Evolutionary conservation across 2,113 vertebrate species (phyloP).

Genomic region (Bufo bufo): DNA sequence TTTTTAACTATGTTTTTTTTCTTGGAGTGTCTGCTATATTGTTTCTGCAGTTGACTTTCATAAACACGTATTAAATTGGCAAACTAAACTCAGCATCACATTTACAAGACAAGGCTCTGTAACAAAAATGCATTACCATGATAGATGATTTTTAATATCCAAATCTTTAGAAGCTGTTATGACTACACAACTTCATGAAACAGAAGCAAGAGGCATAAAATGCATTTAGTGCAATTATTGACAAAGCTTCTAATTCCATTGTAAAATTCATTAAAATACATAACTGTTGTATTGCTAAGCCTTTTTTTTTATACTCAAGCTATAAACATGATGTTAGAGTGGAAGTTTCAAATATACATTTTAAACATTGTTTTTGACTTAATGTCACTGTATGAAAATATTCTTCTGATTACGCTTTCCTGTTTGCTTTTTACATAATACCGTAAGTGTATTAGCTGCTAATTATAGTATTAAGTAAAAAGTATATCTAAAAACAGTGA

Average conservation of each 20-base stretch:
- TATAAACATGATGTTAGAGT: not conserved
- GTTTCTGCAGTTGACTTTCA: not conserved
- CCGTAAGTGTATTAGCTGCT: not conserved
- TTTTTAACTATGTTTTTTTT: not conserved
- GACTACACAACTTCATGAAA: conserved; percentile 14
- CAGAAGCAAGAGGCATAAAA: conserved; percentile 4
- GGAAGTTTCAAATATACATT: not conserved
- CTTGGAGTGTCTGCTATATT: not conserved
- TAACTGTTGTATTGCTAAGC: not conserved
- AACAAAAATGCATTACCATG: not conserved
- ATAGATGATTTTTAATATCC: conserved; percentile 17
- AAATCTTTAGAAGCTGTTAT: conserved; percentile 15
- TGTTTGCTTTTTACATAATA: not conserved
- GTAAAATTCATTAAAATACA: conserved; percentile 5
- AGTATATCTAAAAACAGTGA: not conserved
- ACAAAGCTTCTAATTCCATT: conserved; percentile 18
- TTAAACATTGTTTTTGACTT: not conserved
- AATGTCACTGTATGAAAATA: not conserved
- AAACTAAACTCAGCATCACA: not conserved
- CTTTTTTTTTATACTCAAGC: not conserved
- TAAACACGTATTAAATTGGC: not conserved
- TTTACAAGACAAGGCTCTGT: conserved; percentile 5
- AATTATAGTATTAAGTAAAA: not conserved
- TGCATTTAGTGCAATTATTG: conserved; percentile 26
- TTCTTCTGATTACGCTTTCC: not conserved